These are phyloP conservation scores for Enteromius afrohamiltoni DNA, from an alignment of 2,797 vertebrate species.

Conservation along the genomic window DNA sequence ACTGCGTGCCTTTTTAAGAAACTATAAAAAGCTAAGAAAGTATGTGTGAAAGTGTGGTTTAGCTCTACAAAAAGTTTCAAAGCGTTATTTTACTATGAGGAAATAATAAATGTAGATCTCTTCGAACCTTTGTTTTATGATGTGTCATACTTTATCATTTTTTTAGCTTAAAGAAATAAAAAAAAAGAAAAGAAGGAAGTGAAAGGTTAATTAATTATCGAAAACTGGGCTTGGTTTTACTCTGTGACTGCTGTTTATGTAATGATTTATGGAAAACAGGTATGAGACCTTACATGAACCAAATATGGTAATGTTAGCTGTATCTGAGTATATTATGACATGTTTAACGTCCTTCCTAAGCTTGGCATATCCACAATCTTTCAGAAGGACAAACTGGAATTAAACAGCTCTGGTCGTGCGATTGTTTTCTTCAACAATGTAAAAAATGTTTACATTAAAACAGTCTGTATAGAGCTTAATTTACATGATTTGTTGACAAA, in stretches of 20 bases:
- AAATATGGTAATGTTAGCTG: not conserved
- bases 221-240: not conserved
- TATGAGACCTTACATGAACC: not conserved
- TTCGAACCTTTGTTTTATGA: conserved; percentile 7
- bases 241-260: not conserved
- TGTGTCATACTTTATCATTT: not conserved
- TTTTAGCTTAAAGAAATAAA: too few species aligned
- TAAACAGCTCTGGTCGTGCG: not conserved
- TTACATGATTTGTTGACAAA: too few species aligned
- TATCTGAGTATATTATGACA: not conserved
- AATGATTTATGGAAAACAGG: not conserved
- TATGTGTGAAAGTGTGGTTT: not conserved
- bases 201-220: not conserved
- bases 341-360: not conserved
- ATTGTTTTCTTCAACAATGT: not conserved
- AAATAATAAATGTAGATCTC: not conserved
- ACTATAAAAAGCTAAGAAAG: not conserved
- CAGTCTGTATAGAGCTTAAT: not conserved
- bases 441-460: too few species aligned
- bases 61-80: not conserved
- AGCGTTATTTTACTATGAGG: not conserved
- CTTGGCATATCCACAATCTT: not conserved
- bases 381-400: not conserved
- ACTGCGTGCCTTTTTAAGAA: not conserved
- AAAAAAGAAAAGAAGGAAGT: too few species aligned